Evolutionary conservation across 2,888 invertebrate species (phyloP).

Genomic region (Nomada lathburiana): DNA sequence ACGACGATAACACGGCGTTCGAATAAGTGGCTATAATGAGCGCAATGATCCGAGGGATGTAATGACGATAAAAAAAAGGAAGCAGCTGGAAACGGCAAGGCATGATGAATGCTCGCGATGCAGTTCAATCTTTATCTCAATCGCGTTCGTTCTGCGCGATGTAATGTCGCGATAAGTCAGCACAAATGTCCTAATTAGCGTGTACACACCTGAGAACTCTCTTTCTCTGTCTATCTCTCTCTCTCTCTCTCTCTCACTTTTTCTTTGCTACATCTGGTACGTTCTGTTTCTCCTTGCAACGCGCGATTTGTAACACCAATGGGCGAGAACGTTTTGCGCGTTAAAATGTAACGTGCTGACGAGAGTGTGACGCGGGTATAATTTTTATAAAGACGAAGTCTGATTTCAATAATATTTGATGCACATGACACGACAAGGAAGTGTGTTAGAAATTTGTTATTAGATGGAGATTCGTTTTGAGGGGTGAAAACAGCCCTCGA

Average conservation of each 20-base stretch:
- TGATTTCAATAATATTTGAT: too few relatives aligned
- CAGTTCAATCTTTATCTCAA: conserved; percentile 64
- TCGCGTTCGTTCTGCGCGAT: conserved; percentile 61
- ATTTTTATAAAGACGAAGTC: conserved; percentile 13
- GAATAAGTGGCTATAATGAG: background rate
- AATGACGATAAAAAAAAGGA: conserved; percentile 38
- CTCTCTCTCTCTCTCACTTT: background rate
- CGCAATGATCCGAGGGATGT: conserved; percentile 4
- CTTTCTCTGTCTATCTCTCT: background rate
- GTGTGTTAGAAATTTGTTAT: too few relatives aligned
- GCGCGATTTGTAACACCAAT: conserved; percentile 57
- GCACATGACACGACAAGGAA: too few relatives aligned
- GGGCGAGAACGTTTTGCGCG: conserved; percentile 49
- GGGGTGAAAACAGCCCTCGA: too few relatives aligned
- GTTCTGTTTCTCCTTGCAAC: conserved; percentile 41
- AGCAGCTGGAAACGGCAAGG: conserved; percentile 37
- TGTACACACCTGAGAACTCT: conserved; percentile 36
- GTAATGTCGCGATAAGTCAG: conserved; percentile 66
- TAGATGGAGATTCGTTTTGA: too few relatives aligned
- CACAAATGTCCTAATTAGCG: conserved; percentile 67
- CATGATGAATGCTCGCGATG: conserved; percentile 58
- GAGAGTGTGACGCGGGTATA: conserved; percentile 43
- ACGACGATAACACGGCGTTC: background rate
- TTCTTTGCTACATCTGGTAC: background rate
- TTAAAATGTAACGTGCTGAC: conserved; percentile 54